Conservation (phyloP, 2,888 invertebrate species). For the Latrodectus hesperus region DNA sequence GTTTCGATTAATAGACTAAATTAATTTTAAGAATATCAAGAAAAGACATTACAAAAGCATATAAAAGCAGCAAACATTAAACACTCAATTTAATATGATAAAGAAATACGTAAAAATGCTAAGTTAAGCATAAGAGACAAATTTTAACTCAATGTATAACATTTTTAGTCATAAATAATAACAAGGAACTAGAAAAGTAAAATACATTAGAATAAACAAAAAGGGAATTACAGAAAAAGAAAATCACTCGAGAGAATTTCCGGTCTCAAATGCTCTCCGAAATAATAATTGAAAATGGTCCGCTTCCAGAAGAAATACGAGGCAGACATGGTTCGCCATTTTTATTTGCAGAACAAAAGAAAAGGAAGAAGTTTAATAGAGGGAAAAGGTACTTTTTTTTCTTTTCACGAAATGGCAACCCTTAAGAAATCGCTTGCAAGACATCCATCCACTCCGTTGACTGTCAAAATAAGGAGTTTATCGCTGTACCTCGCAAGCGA, state of each 20-base stretch:
- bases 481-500: conserved; percentile 50
- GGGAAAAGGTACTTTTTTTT: conserved; percentile 18
- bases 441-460: conserved; percentile 14
- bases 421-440: conserved; percentile 22
- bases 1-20: too few relatives aligned
- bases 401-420: conserved; percentile 39
- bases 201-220: not conserved
- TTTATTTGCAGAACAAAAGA: conserved; percentile 57
- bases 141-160: too few relatives aligned
- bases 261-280: conserved; percentile 26
- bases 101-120: too few relatives aligned
- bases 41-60: too few relatives aligned
- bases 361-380: conserved; percentile 29
- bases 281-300: conserved; percentile 53
- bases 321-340: conserved; percentile 28
- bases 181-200: too few relatives aligned
- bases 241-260: conserved; percentile 20
- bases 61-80: too few relatives aligned
- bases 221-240: not conserved
- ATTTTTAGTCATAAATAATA: too few relatives aligned
- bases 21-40: too few relatives aligned
- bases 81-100: too few relatives aligned
- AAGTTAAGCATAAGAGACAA: too few relatives aligned
- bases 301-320: conserved; percentile 31
- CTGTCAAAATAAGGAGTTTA: conserved; percentile 65